Conservation (phyloP, 2,113 vertebrate genomes). For the Ptilonorhynchus violaceus region DNA sequence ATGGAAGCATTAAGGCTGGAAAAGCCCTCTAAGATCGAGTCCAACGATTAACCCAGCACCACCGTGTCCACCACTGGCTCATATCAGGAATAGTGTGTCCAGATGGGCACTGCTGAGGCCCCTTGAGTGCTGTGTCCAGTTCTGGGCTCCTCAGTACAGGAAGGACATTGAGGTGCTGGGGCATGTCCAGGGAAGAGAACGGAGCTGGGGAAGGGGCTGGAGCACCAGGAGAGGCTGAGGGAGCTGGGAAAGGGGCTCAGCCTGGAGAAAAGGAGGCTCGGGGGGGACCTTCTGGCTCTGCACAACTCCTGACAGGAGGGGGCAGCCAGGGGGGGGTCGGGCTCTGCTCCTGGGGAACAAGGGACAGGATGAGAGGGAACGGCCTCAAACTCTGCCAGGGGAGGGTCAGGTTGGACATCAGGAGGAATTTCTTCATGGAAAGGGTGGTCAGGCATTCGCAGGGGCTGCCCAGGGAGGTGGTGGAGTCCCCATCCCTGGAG, state of each 20-base stretch:
- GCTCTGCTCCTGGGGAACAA: background rate
- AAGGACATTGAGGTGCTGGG: background rate
- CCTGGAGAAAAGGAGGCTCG: background rate
- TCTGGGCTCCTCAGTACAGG: background rate
- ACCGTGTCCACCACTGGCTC: background rate
- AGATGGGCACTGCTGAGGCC: background rate
- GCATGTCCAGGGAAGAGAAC: background rate
- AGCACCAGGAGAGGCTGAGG: rapidly evolving
- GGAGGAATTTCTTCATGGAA: background rate
- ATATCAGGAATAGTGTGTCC: background rate
- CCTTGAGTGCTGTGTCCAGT: background rate
- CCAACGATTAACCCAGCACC: rapidly evolving
- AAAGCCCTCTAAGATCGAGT: background rate
- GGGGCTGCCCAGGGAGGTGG: background rate
- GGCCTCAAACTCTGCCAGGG: rapidly evolving
- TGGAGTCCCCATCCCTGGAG: background rate
- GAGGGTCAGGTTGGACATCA: background rate
- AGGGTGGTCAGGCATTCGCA: rapidly evolving
- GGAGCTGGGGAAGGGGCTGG: background rate
- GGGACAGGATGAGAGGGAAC: rapidly evolving
- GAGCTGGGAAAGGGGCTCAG: background rate
- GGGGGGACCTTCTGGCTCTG: background rate
- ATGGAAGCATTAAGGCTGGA: background rate
- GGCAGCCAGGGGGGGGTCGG: rapidly evolving
- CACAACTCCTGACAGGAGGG: background rate